Conservation (phyloP, 2,797 vertebrate genomes). For the Phataginus tricuspis region DNA sequence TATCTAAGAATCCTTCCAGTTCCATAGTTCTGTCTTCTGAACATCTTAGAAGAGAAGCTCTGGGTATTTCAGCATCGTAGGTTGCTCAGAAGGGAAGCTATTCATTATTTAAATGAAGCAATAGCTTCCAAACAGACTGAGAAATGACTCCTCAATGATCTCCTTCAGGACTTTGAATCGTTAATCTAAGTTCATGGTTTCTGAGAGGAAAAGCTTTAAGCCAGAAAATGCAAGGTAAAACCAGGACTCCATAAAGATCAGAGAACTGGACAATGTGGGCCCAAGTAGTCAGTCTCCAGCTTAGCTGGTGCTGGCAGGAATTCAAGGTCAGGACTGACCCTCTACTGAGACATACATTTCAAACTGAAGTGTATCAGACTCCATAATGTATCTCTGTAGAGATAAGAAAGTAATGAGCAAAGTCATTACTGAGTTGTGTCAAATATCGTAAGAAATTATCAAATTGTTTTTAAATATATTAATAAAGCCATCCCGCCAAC, state of each 20-base stretch:
- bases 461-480: neutral
- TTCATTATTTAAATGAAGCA: slow-evolving; percentile 14
- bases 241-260: neutral
- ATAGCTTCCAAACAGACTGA: slow-evolving; percentile 7
- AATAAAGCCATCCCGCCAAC: neutral
- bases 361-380: neutral
- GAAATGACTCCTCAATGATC: neutral
- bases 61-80: neutral
- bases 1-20: neutral
- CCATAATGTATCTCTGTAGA: neutral
- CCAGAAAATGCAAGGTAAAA: slow-evolving; percentile 36
- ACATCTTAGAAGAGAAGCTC: neutral
- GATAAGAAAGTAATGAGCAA: neutral
- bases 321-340: neutral
- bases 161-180: neutral
- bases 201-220: neutral
- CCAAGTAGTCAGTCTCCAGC: neutral
- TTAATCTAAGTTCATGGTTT: slow-evolving; percentile 10
- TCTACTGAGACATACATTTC: neutral
- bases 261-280: neutral
- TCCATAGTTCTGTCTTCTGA: neutral
- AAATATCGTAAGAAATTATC: neutral
- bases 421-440: neutral
- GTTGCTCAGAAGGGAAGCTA: slow-evolving; percentile 5
- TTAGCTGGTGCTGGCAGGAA: neutral